phyloP scores from a whole-genome alignment of 53 echinoderm and acorn worm genomes.

The Crossaster papposus region DNA sequence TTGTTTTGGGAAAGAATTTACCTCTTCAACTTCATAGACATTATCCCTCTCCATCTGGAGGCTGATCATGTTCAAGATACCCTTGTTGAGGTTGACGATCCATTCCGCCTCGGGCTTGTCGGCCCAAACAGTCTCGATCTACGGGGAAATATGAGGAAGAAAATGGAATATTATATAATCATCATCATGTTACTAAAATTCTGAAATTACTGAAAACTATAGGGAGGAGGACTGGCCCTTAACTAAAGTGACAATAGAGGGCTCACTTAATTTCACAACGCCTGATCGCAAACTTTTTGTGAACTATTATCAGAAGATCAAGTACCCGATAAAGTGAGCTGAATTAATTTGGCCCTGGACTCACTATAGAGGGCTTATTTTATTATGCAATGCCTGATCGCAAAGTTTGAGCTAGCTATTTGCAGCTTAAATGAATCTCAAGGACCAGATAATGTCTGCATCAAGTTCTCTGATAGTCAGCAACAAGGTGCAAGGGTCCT shows the following conservation, averaged over 20 bases:
- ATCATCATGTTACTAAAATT: too few species aligned
- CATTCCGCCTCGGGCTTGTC: conserved; percentile 65
- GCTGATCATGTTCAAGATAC: conserved; percentile 70
- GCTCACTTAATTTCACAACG: background rate
- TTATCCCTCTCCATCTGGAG: conserved; percentile 61
- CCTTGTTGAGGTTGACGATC: conserved; percentile 75
- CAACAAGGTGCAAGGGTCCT: background rate
- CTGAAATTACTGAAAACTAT: too few species aligned
- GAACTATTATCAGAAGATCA: background rate
- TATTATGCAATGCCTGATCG: too few species aligned
- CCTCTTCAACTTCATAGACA: conserved; percentile 55
- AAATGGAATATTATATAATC: background rate
- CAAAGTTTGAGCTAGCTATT: too few species aligned
- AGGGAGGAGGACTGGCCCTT: too few species aligned
- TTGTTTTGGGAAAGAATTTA: background rate
- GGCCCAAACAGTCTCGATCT: conserved; percentile 59
- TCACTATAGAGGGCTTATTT: too few species aligned
- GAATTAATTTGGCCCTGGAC: too few species aligned
- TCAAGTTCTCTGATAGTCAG: background rate
- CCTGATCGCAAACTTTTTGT: background rate
- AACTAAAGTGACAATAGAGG: background rate
- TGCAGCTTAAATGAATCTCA: too few species aligned
- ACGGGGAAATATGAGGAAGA: background rate
- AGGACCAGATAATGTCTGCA: conserved; percentile 15
- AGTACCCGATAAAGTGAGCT: too few species aligned